Percentiles rank a stretch among this genome's conserved stretches.
phyloP scores from a whole-genome alignment of 2,113 vertebrate species.

The Leucoraja erinaceus region DNA sequence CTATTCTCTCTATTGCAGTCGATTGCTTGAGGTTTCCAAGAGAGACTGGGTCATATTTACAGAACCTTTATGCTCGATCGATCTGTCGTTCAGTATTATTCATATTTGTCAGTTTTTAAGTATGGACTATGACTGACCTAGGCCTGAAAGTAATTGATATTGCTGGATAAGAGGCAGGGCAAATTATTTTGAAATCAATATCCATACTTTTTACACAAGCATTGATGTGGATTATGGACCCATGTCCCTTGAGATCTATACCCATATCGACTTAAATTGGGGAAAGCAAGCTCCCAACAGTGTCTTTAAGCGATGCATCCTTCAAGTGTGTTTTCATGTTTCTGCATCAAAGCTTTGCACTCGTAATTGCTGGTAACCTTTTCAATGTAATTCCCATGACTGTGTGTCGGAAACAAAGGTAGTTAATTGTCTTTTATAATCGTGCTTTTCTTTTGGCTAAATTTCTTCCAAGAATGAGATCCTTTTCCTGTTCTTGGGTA shows the following conservation, averaged over 20 bases:
- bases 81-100: constrained; percentile 38
- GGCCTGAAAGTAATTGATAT: constrained; percentile 38
- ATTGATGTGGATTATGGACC: constrained; percentile 33
- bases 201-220: constrained; percentile 39
- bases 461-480: background rate
- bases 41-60: constrained; percentile 34
- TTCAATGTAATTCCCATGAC: background rate
- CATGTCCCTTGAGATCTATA: background rate
- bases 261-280: constrained; percentile 34
- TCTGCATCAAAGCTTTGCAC: constrained; percentile 3
- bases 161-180: constrained; percentile 37
- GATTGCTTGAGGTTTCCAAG: constrained; percentile 26
- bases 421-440: background rate
- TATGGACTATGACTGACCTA: constrained; percentile 37
- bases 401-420: background rate
- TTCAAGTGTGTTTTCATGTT: constrained; percentile 18
- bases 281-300: constrained; percentile 30
- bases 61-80: constrained; percentile 35
- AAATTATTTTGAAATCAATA: constrained; percentile 39
- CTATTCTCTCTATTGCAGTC: background rate
- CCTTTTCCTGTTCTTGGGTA: background rate
- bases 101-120: constrained; percentile 39
- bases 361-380: background rate
- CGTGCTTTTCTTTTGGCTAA: background rate
- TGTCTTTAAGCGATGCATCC: constrained; percentile 12